Evolutionary conservation across 2,113 vertebrate species (phyloP).

Genomic region (Malaclemys terrapin): DNA sequence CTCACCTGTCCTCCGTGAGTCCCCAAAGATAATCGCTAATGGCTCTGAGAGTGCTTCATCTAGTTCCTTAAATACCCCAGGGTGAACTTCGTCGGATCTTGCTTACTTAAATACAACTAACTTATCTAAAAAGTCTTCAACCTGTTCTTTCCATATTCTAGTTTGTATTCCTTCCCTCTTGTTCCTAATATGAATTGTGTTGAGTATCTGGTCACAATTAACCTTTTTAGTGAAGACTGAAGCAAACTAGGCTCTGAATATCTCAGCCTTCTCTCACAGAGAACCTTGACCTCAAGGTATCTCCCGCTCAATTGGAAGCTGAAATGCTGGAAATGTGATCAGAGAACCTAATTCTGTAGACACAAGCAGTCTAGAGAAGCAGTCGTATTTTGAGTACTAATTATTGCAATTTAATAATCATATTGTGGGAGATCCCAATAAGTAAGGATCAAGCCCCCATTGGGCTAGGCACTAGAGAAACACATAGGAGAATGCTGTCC

Average conservation of each 20-base stretch:
- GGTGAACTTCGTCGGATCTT: too few species aligned
- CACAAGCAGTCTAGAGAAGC: neutral
- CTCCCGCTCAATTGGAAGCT: neutral
- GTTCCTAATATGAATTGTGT: neutral
- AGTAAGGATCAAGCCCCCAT: neutral
- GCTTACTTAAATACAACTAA: neutral
- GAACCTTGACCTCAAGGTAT: neutral
- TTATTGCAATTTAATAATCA: neutral
- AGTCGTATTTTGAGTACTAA: neutral
- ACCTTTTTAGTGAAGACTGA: too few species aligned
- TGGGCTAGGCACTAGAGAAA: neutral
- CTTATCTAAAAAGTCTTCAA: neutral
- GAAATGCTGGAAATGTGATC: neutral
- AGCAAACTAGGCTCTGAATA: too few species aligned
- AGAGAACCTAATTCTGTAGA: neutral
- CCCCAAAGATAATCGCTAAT: too few species aligned
- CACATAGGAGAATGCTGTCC: rapidly evolving
- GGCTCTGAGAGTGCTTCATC: too few species aligned
- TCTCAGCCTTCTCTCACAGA: neutral
- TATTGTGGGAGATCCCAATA: neutral
- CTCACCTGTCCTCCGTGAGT: too few species aligned
- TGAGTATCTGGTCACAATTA: neutral
- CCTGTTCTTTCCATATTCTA: neutral
- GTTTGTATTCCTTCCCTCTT: neutral
- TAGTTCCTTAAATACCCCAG: too few species aligned